Conservation (phyloP, 2,113 vertebrate species). For the Engystomops pustulosus region DNA sequence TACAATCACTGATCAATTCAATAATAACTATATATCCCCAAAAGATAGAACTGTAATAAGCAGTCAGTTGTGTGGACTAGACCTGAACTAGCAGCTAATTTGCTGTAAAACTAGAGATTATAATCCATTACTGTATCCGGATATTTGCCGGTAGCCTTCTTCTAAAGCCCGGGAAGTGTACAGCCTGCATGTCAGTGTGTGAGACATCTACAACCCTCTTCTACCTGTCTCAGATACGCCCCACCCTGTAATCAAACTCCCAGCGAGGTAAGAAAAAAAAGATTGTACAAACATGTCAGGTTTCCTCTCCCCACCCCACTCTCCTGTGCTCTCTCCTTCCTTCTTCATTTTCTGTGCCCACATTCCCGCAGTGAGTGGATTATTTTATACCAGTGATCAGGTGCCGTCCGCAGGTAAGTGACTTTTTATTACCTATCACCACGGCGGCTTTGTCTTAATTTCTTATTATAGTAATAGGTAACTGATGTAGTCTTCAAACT, state of each 20-base stretch:
- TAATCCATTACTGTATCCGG: neutral
- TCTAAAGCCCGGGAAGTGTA: neutral
- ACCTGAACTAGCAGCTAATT: no score
- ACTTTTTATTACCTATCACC: neutral
- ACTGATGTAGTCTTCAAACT: neutral
- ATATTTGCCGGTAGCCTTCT: neutral
- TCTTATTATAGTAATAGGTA: neutral
- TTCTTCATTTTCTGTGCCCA: conserved; percentile 46
- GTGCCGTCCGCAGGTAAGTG: conserved; percentile 20
- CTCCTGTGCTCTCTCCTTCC: conserved; percentile 47
- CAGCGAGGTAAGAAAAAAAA: conserved; percentile 69
- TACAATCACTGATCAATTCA: no score
- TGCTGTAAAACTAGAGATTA: neutral
- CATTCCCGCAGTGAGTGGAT: conserved; percentile 27
- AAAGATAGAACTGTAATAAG: no score
- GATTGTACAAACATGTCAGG: conserved; percentile 72
- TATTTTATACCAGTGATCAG: conserved; percentile 17
- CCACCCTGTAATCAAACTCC: conserved; percentile 79
- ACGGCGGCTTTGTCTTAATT: neutral
- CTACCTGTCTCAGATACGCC: conserved; percentile 70
- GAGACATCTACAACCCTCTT: conserved; percentile 12
- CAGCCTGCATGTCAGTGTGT: neutral
- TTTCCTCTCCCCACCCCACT: conserved; percentile 65
- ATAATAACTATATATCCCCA: no score
- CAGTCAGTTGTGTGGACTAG: no score